Base-by-base conservation (phyloP, 2,888 invertebrate species). In the Melanostoma mellinum region DNA sequence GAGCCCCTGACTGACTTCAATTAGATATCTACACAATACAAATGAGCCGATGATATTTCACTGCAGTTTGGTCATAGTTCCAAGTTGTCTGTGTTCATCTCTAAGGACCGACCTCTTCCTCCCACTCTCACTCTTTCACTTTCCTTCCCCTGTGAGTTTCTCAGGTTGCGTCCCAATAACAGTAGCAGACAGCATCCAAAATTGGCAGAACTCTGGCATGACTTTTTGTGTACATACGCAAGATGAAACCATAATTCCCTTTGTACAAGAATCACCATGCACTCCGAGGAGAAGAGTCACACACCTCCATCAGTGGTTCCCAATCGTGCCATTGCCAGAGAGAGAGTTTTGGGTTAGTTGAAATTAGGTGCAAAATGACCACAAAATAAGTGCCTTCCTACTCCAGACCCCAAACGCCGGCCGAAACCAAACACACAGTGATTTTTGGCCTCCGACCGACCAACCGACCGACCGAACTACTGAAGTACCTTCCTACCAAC, bases 301-400 rank as follows among this genome's bases (percentile, higher is more conserved):
- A 55, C 35, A 38, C 52, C 46, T 72, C 52, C 44, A 42, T 44
- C 8, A 9, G 48, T 63, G 38, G 36, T 50, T 30, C 30, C 61
- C 46, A 61, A 48, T 61, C 46, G 61, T 48, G 69, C 72, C 53
- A 65, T 32, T 67, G 73, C 48, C 65, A 58, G 72, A 52, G 42
- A 58, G 72, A 52, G 42, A 50, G 33, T 58, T 69, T 42, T 78
- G 73, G 81, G 85, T 85, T 85, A 74, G 72, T 67, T 82, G 86
- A 87, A 88, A 89, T 89, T 89, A 89, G 88, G 89, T 89, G 89
- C 89, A 89, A 89, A 89, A 88, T 89, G 88, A 89, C 87, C 88
- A 88, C 88, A 89, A 86, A 88, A 89, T 84, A 78, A 74, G 74
- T 71, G 30, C 53, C 63, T 58, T 46, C 63, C 44, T 20, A 9